Conservation (phyloP, 2,797 vertebrate species). For the Tapirus indicus region DNA sequence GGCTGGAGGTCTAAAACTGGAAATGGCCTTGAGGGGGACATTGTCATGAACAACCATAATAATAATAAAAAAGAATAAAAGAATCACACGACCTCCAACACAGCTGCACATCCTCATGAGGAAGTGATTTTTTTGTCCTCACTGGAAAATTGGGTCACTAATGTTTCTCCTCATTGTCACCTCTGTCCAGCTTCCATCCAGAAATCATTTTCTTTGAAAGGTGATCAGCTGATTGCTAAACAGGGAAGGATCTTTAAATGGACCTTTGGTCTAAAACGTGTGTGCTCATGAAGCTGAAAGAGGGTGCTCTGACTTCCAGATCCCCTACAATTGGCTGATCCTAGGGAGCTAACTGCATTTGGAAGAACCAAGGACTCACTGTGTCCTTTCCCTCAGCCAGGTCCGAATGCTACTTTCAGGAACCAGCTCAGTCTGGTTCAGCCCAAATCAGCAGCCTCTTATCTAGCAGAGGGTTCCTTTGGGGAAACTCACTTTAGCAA, state of each 20-base stretch:
- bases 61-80: neutral
- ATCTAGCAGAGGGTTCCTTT: neutral
- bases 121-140: conserved; percentile 22
- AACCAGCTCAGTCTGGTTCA: neutral
- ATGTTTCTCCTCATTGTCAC: neutral
- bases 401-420: neutral
- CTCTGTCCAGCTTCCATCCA: neutral
- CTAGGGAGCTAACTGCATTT: neutral
- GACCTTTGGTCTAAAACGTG: neutral
- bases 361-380: neutral
- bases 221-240: neutral
- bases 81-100: neutral
- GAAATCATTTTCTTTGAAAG: conserved; percentile 50
- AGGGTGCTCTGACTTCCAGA: neutral
- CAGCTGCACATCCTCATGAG: neutral
- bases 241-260: neutral
- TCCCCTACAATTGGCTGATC: neutral
- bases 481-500: neutral
- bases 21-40: neutral
- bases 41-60: neutral
- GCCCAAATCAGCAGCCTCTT: neutral
- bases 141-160: neutral
- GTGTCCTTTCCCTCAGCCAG: neutral
- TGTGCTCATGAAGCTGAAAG: neutral
- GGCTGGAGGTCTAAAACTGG: neutral